Evolutionary conservation across 2,888 invertebrate species (phyloP), one percentile per base, ranked within the genome.

Genomic region (Lithophane socia): DNA sequence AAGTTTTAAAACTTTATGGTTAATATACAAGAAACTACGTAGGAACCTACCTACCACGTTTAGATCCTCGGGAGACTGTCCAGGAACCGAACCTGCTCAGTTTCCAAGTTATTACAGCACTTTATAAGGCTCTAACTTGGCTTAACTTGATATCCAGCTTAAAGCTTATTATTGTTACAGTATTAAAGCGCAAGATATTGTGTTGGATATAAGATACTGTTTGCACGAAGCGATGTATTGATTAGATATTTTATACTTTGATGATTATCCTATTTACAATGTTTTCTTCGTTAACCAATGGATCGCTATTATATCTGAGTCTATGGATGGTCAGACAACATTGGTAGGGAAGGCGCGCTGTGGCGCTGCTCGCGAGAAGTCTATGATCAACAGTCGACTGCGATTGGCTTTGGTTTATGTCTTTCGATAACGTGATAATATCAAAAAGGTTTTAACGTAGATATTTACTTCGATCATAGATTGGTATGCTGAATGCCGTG

Each of bases 141-240:
- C 69, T 73, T 79, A 85, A 85, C 77, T 83, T 69, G 70, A 85
- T 82, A 79, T 85, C 75, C 67, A 79, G 67, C 75, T 85, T 82
- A 82, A 68, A 18, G 75, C 71, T 85, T 77, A 82, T 75, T 69
- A 82, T 75, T 69, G 77, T 79, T 79, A 70, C 66, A 65, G 71
- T 73, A 66, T 73, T 70, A 74, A 73, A 75, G 67, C 13, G 3
- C 29, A 80, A 69, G 69, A 70, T 79, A 83, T 64, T 58, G 47
- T 75, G 37, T 76, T 69, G 37, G 44, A 71, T 64, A 71, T 76
- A 37, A 18, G 60, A 74, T 65, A 75, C 18, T 54, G 61, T 63
- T 69, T 63, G 21, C 64, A 64, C 47, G 44, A 44, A 73, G 52
- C 42, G 0, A n/a, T 69, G 44, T 60, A 64, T 56, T 72, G 49